Percentiles rank a stretch among this genome's conserved stretches.
phyloP scores from a whole-genome alignment of 2,113 vertebrate species.

The Dendropsophus ebraccatus region DNA sequence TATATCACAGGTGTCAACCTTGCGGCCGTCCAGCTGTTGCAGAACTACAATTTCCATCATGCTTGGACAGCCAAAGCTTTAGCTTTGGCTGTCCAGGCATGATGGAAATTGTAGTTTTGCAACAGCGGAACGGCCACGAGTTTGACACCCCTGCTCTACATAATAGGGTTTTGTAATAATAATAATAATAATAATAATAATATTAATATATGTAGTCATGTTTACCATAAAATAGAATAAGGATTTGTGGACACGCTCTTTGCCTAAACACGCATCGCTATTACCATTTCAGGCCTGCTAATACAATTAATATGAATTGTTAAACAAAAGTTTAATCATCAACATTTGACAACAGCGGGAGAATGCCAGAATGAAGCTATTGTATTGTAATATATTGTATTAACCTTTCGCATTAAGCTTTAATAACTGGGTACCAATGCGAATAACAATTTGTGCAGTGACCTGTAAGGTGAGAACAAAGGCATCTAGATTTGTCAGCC shows the following conservation, averaged over 20 bases:
- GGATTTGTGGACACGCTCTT: neutral
- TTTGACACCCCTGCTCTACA: too few species aligned
- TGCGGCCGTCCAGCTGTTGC: too few species aligned
- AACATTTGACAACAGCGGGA: neutral
- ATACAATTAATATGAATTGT: neutral
- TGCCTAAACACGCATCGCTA: neutral
- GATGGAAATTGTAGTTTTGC: too few species aligned
- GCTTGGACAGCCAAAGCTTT: too few species aligned
- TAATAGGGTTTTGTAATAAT: neutral
- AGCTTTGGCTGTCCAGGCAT: too few species aligned
- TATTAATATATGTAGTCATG: too few species aligned
- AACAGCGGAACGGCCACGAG: too few species aligned
- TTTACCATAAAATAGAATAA: too few species aligned
- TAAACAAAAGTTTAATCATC: conserved; percentile 14
- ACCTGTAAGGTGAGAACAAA: conserved; percentile 45
- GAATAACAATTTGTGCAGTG: conserved; percentile 35
- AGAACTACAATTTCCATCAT: too few species aligned
- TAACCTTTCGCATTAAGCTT: conserved; percentile 25
- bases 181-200: too few species aligned
- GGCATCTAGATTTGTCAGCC: conserved; percentile 15
- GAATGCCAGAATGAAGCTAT: conserved; percentile 11
- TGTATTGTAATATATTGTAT: conserved; percentile 25
- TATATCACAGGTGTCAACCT: too few species aligned
- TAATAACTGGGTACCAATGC: neutral
- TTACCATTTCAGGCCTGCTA: neutral